Base-by-base conservation (phyloP, 2,797 vertebrate genomes). In the Catharus ustulatus region DNA sequence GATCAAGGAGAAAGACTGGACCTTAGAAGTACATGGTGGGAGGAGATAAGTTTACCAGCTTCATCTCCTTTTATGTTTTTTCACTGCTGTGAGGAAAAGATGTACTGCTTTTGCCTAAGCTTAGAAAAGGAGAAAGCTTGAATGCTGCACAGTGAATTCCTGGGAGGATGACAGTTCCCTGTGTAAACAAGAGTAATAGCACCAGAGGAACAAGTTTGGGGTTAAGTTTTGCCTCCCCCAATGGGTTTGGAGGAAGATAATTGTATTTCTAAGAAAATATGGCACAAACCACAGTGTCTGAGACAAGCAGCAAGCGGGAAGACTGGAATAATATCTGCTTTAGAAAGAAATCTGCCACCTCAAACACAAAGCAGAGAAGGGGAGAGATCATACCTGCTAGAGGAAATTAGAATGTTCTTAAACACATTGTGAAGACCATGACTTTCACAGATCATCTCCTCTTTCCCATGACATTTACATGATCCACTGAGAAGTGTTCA, bases 91-190 rank as follows among this genome's bases (percentile, higher is more conserved):
- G 15, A 81, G 36, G 7, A 79, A 69, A 34, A 64, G 6, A 64
- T 46, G 6, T 20, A 29, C 8, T 71, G 78, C 34, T 75, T 83
- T 75, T 64, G 48, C 61, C 42, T 52, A 26, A 61, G 52, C 22
- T 67, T 75, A 43, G 40, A 38, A 79, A 69, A 61, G 16, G 3
- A 21, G 13, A 46, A 73, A 45, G 14, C 11, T 55, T 48, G 32
- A 74, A 46, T 0, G 0, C 19, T 58, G 8, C 9, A 40, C 12
- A n/a, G n/a, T 48, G 48, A 72, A 45, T 46, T 87, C 17, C 23
- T 9, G 18, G 26, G 22, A 77, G 55, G 14, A 14, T 40, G 34
- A 43, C 23, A 13, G n/a, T 6, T 64, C 59, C 27, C 51, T 2
- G 1, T n/a, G 10, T 76, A 48, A 83, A 46, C 13, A 55, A 62